Evolutionary conservation across 2,797 vertebrate species (phyloP), one percentile per base, ranked within the genome.

Genomic region (Anguilla anguilla): DNA sequence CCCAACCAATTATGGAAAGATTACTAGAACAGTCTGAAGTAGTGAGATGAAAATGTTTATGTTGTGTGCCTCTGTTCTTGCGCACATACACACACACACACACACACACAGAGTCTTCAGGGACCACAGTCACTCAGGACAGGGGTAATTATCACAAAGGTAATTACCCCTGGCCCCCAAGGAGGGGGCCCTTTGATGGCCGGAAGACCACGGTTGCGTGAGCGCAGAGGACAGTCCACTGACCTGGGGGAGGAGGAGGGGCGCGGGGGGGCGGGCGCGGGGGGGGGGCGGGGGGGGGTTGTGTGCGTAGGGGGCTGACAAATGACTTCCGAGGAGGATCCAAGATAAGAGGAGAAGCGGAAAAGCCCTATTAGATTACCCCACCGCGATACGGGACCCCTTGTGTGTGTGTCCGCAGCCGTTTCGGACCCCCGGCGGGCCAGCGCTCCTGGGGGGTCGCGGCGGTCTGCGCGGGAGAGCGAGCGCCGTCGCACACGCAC

Each of bases 311-410:
- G 53, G 87, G 53, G 87, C 51, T 85, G 39, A 31, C 67, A 43
- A 59, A 85, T 64, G 91, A 90, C 90, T 91, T 93, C 90, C 87
- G 69, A 86, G 81, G 46, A 31, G 82, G 43, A 43, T 57, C 82
- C 87, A 86, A 9, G 91, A 94, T 87, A 91, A 94, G 93, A 93
- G 92, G 90, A 91, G 86, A 87, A 88, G 74, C 84, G 90, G 91
- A 93, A 90, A 46, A 86, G 72, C 31, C 74, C 11, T 88, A 92
- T 92, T 92, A 90, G 93, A 93, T 92, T 87, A 89, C 22, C 15
- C 61, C 72, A 67, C 81, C 39, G 67, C 31, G 82, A 77, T 82
- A 83, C 87, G 81, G 39, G 82, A 72, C 88, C 57, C 86, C 89
- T 87, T 51, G 49, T 51, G 49, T 9, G 59, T 81, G 82, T 83